These are phyloP conservation scores for Volucella bombylans DNA, from an alignment of 2,888 invertebrate genomes.

Conservation along the genomic window DNA sequence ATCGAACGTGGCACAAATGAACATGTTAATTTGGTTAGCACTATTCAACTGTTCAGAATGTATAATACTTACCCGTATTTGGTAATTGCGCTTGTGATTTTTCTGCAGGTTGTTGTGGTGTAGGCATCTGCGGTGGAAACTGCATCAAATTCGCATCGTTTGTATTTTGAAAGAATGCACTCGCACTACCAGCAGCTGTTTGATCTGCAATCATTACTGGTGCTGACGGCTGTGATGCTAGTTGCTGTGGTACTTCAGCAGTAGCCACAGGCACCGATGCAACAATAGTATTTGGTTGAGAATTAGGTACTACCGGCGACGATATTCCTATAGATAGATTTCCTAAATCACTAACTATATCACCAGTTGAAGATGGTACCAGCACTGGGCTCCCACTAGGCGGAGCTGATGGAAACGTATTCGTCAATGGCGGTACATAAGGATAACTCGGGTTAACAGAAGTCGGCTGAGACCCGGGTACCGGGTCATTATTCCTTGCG, in stretches of 20 bases:
- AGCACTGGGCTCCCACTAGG: slow-evolving; percentile 32
- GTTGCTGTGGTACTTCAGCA: background rate
- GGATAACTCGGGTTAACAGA: slow-evolving; percentile 79
- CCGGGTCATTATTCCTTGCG: slow-evolving; percentile 4
- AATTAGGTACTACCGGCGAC: slow-evolving; percentile 50
- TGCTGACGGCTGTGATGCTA: slow-evolving; percentile 17
- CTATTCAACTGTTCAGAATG: background rate
- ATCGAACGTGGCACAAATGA: slow-evolving; percentile 1
- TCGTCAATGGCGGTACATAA: slow-evolving; percentile 82
- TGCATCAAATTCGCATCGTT: slow-evolving; percentile 41
- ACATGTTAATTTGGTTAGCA: slow-evolving; percentile 10
- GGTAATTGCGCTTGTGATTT: slow-evolving; percentile 17
- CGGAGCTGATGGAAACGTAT: slow-evolving; percentile 77
- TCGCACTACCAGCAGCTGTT: slow-evolving; percentile 22
- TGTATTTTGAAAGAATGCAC: slow-evolving; percentile 64
- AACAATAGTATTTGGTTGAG: slow-evolving; percentile 42
- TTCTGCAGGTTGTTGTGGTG: slow-evolving; percentile 18
- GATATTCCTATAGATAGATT: slow-evolving; percentile 56
- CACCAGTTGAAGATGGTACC: slow-evolving; percentile 25
- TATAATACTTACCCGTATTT: slow-evolving; percentile 32
- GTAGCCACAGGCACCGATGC: background rate
- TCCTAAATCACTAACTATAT: slow-evolving; percentile 32
- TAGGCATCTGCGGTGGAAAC: slow-evolving; percentile 41
- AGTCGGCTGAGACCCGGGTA: slow-evolving; percentile 58
- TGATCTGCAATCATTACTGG: slow-evolving; percentile 9